phyloP scores from a whole-genome alignment of 2,113 vertebrate genomes.

The Chrysochloris asiatica region DNA sequence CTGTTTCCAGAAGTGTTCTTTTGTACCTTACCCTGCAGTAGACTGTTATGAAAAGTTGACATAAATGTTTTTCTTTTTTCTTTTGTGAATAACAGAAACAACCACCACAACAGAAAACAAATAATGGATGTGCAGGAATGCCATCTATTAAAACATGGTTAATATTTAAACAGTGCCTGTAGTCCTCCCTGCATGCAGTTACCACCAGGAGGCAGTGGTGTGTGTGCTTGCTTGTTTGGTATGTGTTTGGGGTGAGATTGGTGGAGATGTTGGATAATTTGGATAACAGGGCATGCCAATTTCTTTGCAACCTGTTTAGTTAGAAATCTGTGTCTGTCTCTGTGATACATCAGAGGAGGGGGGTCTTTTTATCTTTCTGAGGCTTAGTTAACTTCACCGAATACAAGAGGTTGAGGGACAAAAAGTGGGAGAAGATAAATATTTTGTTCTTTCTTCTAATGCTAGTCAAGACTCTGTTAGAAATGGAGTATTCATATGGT shows the following conservation, averaged over 20 bases:
- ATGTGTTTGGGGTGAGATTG: slow-evolving; percentile 63
- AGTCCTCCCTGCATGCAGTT: slow-evolving; percentile 73
- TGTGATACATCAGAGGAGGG: neutral
- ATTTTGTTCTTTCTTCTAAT: slow-evolving; percentile 25
- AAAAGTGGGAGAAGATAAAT: slow-evolving; percentile 17
- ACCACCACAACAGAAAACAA: slow-evolving; percentile 64
- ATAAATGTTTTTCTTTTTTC: slow-evolving; percentile 46
- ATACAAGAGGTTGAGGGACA: neutral
- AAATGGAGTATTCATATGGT: neutral
- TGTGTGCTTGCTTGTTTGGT: slow-evolving; percentile 66
- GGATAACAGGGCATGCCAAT: slow-evolving; percentile 69
- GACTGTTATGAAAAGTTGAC: slow-evolving; percentile 72
- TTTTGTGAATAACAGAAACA: slow-evolving; percentile 64
- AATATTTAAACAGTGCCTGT: slow-evolving; percentile 76
- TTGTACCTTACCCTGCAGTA: slow-evolving; percentile 79
- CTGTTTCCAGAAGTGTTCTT: slow-evolving; percentile 81
- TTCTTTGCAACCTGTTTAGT: slow-evolving; percentile 56
- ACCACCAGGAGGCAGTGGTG: slow-evolving; percentile 67
- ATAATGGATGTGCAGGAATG: slow-evolving; percentile 72
- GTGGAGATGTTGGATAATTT: slow-evolving; percentile 66
- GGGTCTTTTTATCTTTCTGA: neutral
- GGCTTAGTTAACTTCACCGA: slow-evolving; percentile 28
- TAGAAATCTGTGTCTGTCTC: slow-evolving; percentile 39
- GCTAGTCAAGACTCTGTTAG: slow-evolving; percentile 11
- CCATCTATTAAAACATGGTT: slow-evolving; percentile 75